These are phyloP conservation scores for Drosophila emarginata DNA, from an alignment of 2,888 invertebrate genomes.

Conservation along the genomic window DNA sequence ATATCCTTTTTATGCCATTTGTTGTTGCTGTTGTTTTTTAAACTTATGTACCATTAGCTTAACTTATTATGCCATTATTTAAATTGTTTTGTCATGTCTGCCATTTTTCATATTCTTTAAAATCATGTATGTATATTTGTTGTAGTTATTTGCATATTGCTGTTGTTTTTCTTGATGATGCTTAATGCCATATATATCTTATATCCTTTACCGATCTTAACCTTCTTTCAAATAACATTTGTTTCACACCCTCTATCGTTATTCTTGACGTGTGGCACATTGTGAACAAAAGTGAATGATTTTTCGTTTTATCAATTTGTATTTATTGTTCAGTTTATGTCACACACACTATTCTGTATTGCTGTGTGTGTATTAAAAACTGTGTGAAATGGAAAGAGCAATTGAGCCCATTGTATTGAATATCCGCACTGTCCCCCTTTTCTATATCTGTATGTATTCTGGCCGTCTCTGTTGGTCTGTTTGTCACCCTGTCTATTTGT, in stretches of 20 bases:
- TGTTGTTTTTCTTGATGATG: slow-evolving; percentile 13
- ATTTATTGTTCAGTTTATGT: slow-evolving; percentile 10
- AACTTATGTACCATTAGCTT: slow-evolving; percentile 76
- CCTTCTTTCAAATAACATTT: slow-evolving; percentile 6
- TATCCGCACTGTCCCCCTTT: neutral
- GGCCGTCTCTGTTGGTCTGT: neutral
- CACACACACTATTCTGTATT: neutral
- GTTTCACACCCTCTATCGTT: slow-evolving; percentile 7
- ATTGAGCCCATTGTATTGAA: neutral
- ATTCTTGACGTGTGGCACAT: slow-evolving; percentile 37
- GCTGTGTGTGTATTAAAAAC: slow-evolving; percentile 10
- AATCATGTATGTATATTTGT: slow-evolving; percentile 53
- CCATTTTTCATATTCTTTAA: slow-evolving; percentile 54
- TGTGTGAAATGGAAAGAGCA: slow-evolving; percentile 5
- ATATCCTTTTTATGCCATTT: slow-evolving; percentile 46
- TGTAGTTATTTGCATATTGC: slow-evolving; percentile 17
- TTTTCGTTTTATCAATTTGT: neutral
- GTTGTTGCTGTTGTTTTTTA: slow-evolving; percentile 83
- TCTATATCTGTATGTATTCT: neutral
- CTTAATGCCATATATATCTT: slow-evolving; percentile 2
- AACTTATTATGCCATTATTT: slow-evolving; percentile 73
- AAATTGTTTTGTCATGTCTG: slow-evolving; percentile 27
- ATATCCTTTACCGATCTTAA: neutral
- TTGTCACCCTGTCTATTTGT: neutral
- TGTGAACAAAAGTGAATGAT: slow-evolving; percentile 47